These are phyloP conservation scores for Sminthurinus signatus DNA, from an alignment of 1,140 invertebrate species.

Conservation along the genomic window DNA sequence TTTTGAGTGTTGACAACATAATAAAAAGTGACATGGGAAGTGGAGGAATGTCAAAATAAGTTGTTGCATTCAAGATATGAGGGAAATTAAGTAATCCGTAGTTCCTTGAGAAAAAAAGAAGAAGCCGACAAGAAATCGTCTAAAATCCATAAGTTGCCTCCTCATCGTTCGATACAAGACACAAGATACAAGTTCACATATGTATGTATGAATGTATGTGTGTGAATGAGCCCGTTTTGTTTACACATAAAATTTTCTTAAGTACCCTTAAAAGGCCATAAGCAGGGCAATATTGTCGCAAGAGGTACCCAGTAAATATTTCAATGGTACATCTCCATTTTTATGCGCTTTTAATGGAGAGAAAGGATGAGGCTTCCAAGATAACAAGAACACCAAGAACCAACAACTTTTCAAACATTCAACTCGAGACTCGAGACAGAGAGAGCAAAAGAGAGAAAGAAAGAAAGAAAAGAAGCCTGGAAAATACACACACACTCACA, in stretches of 20 bases:
- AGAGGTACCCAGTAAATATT: constrained; percentile 14
- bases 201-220: background rate
- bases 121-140: background rate
- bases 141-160: background rate
- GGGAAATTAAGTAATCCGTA: too few species aligned
- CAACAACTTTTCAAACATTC: too few species aligned
- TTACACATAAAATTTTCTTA: constrained; percentile 18
- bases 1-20: background rate
- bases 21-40: background rate
- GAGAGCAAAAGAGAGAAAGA: too few species aligned
- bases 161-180: too few species aligned
- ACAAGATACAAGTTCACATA: too few species aligned
- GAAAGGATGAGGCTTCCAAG: background rate
- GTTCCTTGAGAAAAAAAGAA: background rate
- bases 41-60: constrained; percentile 7
- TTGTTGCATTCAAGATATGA: background rate
- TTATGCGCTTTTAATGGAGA: constrained; percentile 19
- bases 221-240: constrained; percentile 10
- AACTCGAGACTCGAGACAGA: too few species aligned
- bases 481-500: too few species aligned
- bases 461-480: too few species aligned
- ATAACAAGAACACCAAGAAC: too few species aligned
- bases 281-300: constrained; percentile 14
- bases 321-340: constrained; percentile 17
- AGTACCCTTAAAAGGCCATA: constrained; percentile 20